phyloP scores from a whole-genome alignment of 2,797 vertebrate species.

The Alosa sapidissima region DNA sequence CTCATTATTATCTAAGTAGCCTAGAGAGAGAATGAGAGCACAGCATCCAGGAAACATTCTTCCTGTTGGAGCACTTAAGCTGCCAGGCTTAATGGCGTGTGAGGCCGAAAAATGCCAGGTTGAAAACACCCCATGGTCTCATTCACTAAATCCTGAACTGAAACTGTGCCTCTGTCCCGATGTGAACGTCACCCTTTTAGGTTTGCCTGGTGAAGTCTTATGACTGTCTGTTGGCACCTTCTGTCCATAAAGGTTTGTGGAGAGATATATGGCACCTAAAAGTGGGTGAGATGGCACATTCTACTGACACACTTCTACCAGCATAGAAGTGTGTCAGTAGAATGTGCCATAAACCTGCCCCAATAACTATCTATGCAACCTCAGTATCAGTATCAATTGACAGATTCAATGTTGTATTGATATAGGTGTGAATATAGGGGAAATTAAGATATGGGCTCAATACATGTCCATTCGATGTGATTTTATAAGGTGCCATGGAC shows the following conservation, averaged over 20 bases:
- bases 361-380: background rate
- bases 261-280: slow-evolving; percentile 31
- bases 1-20: slow-evolving; percentile 63
- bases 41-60: background rate
- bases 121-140: background rate
- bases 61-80: slow-evolving; percentile 9
- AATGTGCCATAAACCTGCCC: background rate
- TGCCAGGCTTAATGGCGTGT: background rate
- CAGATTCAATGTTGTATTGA: background rate
- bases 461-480: too few species aligned
- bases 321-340: slow-evolving; percentile 26
- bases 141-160: background rate
- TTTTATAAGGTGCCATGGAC: background rate
- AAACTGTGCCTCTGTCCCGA: background rate
- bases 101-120: background rate
- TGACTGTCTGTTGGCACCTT: background rate
- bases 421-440: background rate
- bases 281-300: slow-evolving; percentile 39
- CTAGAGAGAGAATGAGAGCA: slow-evolving; percentile 51
- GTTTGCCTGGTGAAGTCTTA: background rate
- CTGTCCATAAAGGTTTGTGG: background rate
- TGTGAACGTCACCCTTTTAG: background rate
- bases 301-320: slow-evolving; percentile 28
- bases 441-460: background rate
- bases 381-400: background rate